These are phyloP conservation scores for Brachionus paranguensis DNA, from an alignment of 1,140 invertebrate species.

Conservation along the genomic window DNA sequence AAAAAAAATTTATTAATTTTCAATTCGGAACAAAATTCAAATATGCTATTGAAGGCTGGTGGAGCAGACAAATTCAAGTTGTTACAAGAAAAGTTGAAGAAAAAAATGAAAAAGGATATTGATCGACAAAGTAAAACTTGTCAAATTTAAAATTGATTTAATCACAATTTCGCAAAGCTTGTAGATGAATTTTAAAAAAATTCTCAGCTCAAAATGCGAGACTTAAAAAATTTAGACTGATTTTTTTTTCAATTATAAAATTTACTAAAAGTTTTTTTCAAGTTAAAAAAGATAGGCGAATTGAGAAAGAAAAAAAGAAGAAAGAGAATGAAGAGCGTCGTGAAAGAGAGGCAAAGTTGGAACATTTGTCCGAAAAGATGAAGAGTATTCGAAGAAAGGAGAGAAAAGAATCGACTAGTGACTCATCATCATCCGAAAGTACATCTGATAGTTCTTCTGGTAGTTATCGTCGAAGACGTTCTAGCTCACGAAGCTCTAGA, in stretches of 20 bases:
- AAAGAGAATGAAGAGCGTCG: slow-evolving; percentile 7
- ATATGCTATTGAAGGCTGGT: neutral
- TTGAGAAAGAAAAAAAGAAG: slow-evolving; percentile 29
- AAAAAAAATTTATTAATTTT: neutral
- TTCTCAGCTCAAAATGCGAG: no score
- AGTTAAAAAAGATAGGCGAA: slow-evolving; percentile 17
- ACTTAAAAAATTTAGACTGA: no score
- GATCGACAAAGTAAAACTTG: slow-evolving; percentile 14
- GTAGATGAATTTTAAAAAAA: no score
- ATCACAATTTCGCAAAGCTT: no score
- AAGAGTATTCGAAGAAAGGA: neutral
- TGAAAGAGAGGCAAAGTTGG: slow-evolving; percentile 7
- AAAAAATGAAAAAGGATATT: slow-evolving; percentile 35
- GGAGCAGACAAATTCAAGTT: neutral
- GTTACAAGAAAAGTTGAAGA: slow-evolving; percentile 18
- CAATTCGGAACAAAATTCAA: neutral
- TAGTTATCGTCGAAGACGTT: neutral
- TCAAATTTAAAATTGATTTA: neutral
- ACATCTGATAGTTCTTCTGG: neutral
- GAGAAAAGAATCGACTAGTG: neutral
- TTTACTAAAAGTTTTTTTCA: neutral
- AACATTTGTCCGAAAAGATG: slow-evolving; percentile 28
- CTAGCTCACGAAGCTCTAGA: neutral
- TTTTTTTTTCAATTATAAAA: neutral
- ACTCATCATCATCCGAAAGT: neutral